phyloP scores from a whole-genome alignment of 2,888 invertebrate species.

The Ochropacha duplaris region DNA sequence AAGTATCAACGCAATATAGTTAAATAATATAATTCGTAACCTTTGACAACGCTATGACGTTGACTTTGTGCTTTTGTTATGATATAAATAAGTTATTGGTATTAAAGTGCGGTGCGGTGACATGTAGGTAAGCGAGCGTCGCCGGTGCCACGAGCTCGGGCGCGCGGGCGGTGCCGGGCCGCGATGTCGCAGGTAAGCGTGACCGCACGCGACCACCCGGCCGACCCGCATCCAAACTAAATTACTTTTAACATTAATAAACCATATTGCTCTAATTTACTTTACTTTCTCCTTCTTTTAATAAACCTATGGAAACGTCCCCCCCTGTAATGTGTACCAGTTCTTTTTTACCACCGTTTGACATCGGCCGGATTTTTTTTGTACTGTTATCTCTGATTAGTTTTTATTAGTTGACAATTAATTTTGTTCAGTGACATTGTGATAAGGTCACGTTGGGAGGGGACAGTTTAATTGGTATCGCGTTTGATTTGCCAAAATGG shows the following conservation, averaged over 20 bases:
- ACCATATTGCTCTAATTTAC: conserved; percentile 79
- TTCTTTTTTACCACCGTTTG: conserved; percentile 77
- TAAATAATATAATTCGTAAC: not conserved
- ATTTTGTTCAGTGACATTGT: conserved; percentile 29
- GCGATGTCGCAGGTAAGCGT: conserved; percentile 51
- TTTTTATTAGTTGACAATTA: conserved; percentile 33
- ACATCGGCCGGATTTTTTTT: conserved; percentile 68
- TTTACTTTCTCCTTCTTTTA: conserved; percentile 79
- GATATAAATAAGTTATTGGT: not conserved
- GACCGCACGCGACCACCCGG: conserved; percentile 60
- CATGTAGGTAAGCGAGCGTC: conserved; percentile 25
- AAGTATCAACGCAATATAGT: too few species aligned
- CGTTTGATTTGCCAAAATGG: conserved; percentile 39
- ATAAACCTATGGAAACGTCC: conserved; percentile 72
- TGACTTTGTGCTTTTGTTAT: not conserved
- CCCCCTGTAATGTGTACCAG: conserved; percentile 71
- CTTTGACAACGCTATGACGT: not conserved
- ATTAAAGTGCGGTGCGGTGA: not conserved
- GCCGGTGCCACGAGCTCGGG: conserved; percentile 32
- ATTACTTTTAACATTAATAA: conserved; percentile 81
- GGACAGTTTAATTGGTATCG: conserved; percentile 6
- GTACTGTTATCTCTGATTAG: conserved; percentile 32
- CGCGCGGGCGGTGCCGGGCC: conserved; percentile 36
- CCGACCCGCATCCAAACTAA: conserved; percentile 62
- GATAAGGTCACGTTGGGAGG: conserved; percentile 22